Conservation (phyloP, 2,888 invertebrate genomes). For the Philereme transversata region DNA sequence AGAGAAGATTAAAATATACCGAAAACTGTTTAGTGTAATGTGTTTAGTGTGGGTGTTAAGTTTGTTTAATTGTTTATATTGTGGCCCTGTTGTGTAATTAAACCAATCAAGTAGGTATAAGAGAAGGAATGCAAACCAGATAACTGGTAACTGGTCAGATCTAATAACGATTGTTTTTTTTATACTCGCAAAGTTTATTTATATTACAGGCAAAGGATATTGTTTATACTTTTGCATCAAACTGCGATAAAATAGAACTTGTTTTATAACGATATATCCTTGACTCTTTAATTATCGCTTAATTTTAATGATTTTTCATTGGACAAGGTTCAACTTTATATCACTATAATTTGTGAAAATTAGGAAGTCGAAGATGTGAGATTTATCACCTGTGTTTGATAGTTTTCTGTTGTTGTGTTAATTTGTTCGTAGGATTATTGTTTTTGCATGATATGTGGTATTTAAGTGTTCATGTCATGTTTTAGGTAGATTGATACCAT, state of each 20-base stretch:
- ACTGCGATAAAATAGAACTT: too few species aligned
- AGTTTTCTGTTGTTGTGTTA: neutral
- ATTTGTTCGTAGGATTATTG: neutral
- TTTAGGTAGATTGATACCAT: too few species aligned
- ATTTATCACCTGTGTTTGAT: neutral
- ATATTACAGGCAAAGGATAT: too few species aligned
- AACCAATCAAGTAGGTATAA: constrained; percentile 10
- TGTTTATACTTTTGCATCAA: too few species aligned
- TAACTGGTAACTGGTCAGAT: too few species aligned
- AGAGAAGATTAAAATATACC: constrained; percentile 76
- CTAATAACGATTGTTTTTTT: too few species aligned
- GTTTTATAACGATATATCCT: too few species aligned
- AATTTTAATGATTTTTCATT: too few species aligned
- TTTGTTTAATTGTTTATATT: constrained; percentile 21
- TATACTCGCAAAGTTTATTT: too few species aligned
- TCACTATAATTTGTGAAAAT: neutral
- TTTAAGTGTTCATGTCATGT: too few species aligned
- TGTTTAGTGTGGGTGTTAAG: constrained; percentile 28
- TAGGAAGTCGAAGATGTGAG: neutral
- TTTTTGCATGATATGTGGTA: too few species aligned
- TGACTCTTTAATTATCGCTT: too few species aligned
- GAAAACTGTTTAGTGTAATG: constrained; percentile 56
- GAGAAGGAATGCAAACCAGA: constrained; percentile 12
- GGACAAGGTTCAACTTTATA: neutral
- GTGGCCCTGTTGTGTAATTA: constrained; percentile 15